Base-by-base conservation (phyloP, 2,113 vertebrate genomes). In the Pleuronectes platessa region DNA sequence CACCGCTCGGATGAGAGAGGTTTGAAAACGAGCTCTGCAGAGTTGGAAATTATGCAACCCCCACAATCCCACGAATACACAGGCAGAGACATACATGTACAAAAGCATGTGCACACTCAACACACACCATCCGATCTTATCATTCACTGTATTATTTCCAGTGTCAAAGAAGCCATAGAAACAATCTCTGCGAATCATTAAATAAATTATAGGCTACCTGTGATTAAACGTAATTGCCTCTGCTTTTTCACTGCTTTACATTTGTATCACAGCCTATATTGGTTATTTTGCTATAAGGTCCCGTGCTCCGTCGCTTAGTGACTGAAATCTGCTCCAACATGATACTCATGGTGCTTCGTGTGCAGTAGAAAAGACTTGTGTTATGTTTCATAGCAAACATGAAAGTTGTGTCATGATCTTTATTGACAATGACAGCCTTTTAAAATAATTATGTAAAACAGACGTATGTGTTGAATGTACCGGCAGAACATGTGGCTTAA, bases 381-480 rank as follows among this genome's bases (percentile, higher is more conserved):
- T 42, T 42, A 11, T 45, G 35, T 68, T 26, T 63, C 3, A 45
- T 31, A n/a, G 10, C n/a, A 70, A 53, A 71, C 54, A 27, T 37
- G 11, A 78, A 70, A 76, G 76, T 68, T 35, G 26, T 13, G 13
- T 68, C 2, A 47, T 74, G 53, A 45, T 63, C 69, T 35, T 74
- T 18, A 27, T 23, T 49, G 55, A 79, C 49, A 59, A 54, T 24
- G 54, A 55, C 0, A 5, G 71, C 68, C 68, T 78, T 73, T 89
- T 64, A 27, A 64, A 27, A 40, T 45, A 24, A 63, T 54, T 26
- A n/a, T 12, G 3, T 4, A 1, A 31, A 78, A n/a, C 14, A 18
- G 31, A 31, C 31, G 23, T 62, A 12, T 21, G 11, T 76, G 62
- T 61, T 88, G 35, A 77, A 81, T 81, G 76, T 83, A 35, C 18